Evolutionary conservation across 2,797 vertebrate genomes (phyloP).

Genomic region (Cossypha dichroa): DNA sequence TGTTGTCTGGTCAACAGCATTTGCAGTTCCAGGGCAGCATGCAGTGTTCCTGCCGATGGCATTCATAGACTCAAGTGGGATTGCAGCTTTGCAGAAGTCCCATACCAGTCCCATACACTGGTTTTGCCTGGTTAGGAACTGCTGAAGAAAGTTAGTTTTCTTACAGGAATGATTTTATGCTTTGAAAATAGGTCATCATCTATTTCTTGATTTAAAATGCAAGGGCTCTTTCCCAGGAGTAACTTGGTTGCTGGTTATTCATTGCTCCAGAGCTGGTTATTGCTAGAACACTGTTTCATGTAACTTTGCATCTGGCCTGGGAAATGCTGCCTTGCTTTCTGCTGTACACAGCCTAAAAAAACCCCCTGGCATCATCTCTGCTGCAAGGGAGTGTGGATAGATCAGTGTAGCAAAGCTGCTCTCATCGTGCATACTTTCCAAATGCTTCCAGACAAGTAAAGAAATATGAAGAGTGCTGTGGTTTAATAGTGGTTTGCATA

Average conservation of each 20-base stretch:
- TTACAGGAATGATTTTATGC: background rate
- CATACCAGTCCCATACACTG: background rate
- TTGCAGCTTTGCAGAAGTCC: background rate
- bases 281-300: background rate
- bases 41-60: fast-evolving
- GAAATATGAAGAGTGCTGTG: background rate
- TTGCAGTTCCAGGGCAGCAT: background rate
- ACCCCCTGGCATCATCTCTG: fast-evolving
- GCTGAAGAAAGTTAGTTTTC: background rate
- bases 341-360: background rate
- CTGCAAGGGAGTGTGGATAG: background rate
- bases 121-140: background rate
- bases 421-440: background rate
- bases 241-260: constrained; percentile 18
- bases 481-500: background rate
- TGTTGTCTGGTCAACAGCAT: fast-evolving
- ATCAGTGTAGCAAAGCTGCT: background rate
- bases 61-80: background rate
- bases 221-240: constrained; percentile 23
- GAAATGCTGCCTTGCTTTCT: constrained; percentile 11
- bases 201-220: constrained; percentile 5
- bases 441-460: constrained; percentile 40
- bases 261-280: background rate
- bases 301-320: constrained; percentile 35
- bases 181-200: constrained; percentile 31